Base-by-base conservation (phyloP, 2,113 vertebrate species). In the Daphoenositta chrysoptera region DNA sequence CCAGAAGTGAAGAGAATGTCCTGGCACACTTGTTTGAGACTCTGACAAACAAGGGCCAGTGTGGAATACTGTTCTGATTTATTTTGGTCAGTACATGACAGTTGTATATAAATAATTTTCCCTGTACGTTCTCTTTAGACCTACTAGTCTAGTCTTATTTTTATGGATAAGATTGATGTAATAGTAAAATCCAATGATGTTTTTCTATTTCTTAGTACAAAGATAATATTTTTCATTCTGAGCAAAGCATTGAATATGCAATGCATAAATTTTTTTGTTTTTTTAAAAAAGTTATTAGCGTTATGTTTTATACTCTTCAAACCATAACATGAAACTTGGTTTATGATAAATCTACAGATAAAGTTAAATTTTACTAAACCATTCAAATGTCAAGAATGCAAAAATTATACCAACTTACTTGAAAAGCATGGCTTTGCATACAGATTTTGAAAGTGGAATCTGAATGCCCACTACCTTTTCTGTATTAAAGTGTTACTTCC, bases 381-480 rank as follows among this genome's bases (percentile, higher is more conserved):
- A 26, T 69, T 70, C 15, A 73, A 81, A 83, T 31, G 54, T 47
- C 20, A 69, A 79, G 75, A 90, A 76, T 68, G 31, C 28, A 84
- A 87, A 89, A 54, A 68, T 60, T 18, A 80, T 69, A 44, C 40
- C 39, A 37, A 73, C 10, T 58, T 48, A 63, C 11, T 78, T 56
- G 77, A 96, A 95, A 94, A 97, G 94, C 94, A 94, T 65, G 73
- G 53, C 82, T 95, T 82, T 63, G 70, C 93, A 89, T 89, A 87
- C 70, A 82, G 83, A 96, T 94, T 92, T 90, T 94, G 92, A 65
- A 72, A 88, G 24, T 44, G 44, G 85, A 91, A 90, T 83, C 89
- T 94, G 91, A 93, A 88, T 94, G 75, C 66, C 24, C 66, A 54
- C 87, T 39, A 73, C 30, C 56, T 91, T 53, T 75, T 71, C 58